A percentile compares a stretch with the other conserved stretches of the same genome.
Conservation (phyloP, 2,113 vertebrate genomes). For the Ceyx melanurus region DNA sequence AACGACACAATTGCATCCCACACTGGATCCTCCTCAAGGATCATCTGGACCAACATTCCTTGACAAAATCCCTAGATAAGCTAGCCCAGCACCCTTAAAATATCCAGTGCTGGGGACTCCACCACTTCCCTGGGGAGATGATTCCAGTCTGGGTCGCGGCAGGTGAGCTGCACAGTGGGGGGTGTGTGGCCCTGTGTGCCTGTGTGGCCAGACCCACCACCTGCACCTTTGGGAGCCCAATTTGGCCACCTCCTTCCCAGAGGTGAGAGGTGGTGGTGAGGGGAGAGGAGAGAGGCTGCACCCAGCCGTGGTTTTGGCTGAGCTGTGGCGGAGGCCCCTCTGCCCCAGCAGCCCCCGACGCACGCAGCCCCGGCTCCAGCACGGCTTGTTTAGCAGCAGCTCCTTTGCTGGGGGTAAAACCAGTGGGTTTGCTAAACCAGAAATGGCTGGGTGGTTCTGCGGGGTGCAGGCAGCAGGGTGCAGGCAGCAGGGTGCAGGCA, state of each 20-base stretch:
- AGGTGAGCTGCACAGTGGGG: rapidly evolving
- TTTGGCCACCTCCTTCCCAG: not conserved
- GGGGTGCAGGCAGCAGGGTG: too few species aligned
- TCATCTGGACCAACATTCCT: not conserved
- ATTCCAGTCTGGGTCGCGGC: rapidly evolving
- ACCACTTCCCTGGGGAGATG: not conserved
- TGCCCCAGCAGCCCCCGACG: not conserved
- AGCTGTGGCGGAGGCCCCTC: not conserved
- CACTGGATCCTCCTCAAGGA: not conserved
- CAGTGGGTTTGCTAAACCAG: not conserved
- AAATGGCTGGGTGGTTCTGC: not conserved
- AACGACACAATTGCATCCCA: not conserved
- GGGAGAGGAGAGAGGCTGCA: not conserved
- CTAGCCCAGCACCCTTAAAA: not conserved
- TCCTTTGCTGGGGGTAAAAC: not conserved
- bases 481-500: not conserved
- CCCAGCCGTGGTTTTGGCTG: not conserved
- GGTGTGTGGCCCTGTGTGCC: rapidly evolving
- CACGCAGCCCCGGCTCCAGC: not conserved
- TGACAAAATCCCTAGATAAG: not conserved
- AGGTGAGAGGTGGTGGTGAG: not conserved
- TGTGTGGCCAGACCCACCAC: rapidly evolving
- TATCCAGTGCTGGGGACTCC: not conserved
- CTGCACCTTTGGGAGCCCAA: not conserved
- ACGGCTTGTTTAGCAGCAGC: not conserved